Evolutionary conservation across 1,140 invertebrate genomes (phyloP).

Genomic region (Trissolcus basalis): DNA sequence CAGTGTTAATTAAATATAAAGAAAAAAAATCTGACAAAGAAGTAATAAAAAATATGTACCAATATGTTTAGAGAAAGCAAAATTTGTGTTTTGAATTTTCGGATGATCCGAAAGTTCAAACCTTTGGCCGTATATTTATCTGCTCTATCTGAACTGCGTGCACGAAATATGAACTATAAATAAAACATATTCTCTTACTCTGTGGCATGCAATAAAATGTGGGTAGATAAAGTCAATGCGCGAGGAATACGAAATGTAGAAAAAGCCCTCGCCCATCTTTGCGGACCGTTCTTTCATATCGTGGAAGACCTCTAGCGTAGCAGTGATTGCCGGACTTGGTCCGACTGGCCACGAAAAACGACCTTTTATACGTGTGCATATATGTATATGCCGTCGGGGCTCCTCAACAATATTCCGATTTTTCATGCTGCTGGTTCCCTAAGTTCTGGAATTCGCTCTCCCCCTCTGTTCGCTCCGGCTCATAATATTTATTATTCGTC

Average conservation of each 20-base stretch:
- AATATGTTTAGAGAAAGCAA: neutral
- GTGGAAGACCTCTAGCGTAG: conserved; percentile 52
- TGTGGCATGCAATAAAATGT: conserved; percentile 73
- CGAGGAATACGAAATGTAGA: conserved; percentile 74
- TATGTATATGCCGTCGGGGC: conserved; percentile 54
- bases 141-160: conserved; percentile 61
- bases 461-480: conserved; percentile 25
- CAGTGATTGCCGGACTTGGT: conserved; percentile 62
- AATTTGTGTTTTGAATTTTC: conserved; percentile 54
- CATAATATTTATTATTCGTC: conserved; percentile 66
- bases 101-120: conserved; percentile 52
- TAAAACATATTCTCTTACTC: conserved; percentile 73
- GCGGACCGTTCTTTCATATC: conserved; percentile 52
- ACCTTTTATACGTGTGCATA: conserved; percentile 54
- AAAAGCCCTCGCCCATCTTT: conserved; percentile 55
- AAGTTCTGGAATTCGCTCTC: conserved; percentile 33
- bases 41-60: no score
- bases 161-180: conserved; percentile 76
- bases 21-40: no score
- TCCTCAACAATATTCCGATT: conserved; percentile 64
- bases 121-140: conserved; percentile 59
- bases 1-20: no score
- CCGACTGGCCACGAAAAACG: conserved; percentile 53
- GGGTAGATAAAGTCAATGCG: conserved; percentile 75
- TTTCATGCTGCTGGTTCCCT: conserved; percentile 62